Conservation (phyloP, 2,888 invertebrate genomes). For the Campoletis raptor region DNA sequence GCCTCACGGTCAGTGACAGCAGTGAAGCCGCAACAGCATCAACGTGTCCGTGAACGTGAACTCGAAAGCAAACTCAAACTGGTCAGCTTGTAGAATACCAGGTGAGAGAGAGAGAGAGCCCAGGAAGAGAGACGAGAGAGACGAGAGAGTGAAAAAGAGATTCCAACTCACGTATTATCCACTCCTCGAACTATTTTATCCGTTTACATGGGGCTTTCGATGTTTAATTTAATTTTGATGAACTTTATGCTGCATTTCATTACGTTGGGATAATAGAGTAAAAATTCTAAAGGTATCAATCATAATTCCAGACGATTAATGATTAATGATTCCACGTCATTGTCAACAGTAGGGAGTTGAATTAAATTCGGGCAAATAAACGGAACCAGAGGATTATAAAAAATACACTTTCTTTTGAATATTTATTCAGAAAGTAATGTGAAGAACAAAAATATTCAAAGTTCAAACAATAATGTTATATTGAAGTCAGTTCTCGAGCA, state of each 20-base stretch:
- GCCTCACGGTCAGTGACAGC: constrained; percentile 82
- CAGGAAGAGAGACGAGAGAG: constrained; percentile 16
- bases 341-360: too few relatives aligned
- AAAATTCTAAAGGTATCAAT: neutral
- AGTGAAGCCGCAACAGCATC: constrained; percentile 59
- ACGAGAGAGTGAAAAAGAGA: constrained; percentile 12
- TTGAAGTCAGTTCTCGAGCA: too few relatives aligned
- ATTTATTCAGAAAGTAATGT: neutral
- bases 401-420: too few relatives aligned
- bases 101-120: constrained; percentile 22
- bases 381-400: too few relatives aligned
- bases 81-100: constrained; percentile 75
- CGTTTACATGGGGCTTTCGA: constrained; percentile 14
- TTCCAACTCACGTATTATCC: constrained; percentile 23
- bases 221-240: neutral
- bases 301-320: neutral
- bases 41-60: constrained; percentile 80
- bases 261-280: neutral
- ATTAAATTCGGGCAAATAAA: too few relatives aligned
- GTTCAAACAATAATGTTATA: too few relatives aligned
- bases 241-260: neutral
- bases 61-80: constrained; percentile 81
- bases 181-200: constrained; percentile 41
- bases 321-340: neutral
- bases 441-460: neutral